Evolutionary conservation across 2,797 vertebrate species (phyloP).

Genomic region (Melanotaenia boesemani): DNA sequence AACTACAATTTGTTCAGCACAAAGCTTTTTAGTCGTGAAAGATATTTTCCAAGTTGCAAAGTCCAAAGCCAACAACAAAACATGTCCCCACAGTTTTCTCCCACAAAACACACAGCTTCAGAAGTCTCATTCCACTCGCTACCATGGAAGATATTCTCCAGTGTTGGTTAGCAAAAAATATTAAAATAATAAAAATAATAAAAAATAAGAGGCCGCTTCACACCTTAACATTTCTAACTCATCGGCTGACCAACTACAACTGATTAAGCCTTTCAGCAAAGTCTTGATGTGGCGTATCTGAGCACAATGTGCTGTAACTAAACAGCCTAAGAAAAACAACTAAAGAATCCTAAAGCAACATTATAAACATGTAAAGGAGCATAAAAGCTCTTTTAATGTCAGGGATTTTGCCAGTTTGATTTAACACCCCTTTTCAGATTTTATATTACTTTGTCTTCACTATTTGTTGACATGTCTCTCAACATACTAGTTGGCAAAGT

Average conservation of each 20-base stretch:
- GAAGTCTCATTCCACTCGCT: not conserved
- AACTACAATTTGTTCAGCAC: too few relatives aligned
- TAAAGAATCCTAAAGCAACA: too few relatives aligned
- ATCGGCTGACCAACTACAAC: not conserved
- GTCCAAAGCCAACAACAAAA: not conserved
- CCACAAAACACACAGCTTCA: not conserved
- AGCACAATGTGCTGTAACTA: not conserved
- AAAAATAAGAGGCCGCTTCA: not conserved
- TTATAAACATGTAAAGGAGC: too few relatives aligned
- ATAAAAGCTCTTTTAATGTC: not conserved
- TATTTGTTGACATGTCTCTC: too few relatives aligned
- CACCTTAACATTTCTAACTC: not conserved
- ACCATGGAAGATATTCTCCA: not conserved
- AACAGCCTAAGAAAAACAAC: too few relatives aligned
- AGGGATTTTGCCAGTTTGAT: not conserved
- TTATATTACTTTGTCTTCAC: not conserved
- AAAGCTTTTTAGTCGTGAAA: too few relatives aligned
- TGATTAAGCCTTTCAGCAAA: not conserved
- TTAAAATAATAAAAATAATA: too few relatives aligned
- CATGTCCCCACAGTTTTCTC: not conserved
- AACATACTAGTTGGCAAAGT: too few relatives aligned
- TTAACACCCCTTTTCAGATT: not conserved
- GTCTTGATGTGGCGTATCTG: not conserved
- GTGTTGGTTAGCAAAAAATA: too few relatives aligned
- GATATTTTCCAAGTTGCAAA: too few relatives aligned